Evolutionary conservation across 2,888 invertebrate species (phyloP).

Genomic region (Drosophila stalkeri): DNA sequence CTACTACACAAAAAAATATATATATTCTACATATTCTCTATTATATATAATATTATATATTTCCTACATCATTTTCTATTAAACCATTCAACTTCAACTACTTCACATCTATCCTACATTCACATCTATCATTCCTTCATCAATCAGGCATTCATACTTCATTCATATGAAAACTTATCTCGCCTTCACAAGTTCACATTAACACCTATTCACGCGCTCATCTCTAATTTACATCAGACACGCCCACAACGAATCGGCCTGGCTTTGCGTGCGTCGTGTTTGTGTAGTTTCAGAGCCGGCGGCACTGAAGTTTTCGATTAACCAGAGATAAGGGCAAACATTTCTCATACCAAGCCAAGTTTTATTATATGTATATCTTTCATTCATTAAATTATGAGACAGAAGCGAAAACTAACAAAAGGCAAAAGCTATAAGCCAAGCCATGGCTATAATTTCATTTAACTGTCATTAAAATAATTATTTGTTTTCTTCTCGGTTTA

Average conservation of each 20-base stretch:
- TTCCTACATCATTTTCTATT: too few species aligned
- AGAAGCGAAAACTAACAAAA: conserved; percentile 24
- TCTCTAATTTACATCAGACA: background rate
- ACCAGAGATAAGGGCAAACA: conserved; percentile 49
- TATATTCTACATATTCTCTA: too few species aligned
- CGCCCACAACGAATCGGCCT: background rate
- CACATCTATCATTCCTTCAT: too few species aligned
- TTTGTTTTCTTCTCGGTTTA: too few species aligned
- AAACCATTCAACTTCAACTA: too few species aligned
- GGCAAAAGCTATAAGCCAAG: conserved; percentile 13
- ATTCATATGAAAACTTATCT: too few species aligned
- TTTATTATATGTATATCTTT: conserved; percentile 49
- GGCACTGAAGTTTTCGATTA: conserved; percentile 63
- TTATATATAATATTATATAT: too few species aligned
- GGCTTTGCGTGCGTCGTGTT: conserved; percentile 45
- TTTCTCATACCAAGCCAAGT: conserved; percentile 27
- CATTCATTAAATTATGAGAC: conserved; percentile 52
- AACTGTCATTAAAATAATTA: conserved; percentile 15
- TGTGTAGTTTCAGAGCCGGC: conserved; percentile 41
- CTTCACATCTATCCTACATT: too few species aligned
- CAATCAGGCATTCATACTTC: too few species aligned
- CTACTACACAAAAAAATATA: too few species aligned
- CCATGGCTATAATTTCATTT: conserved; percentile 17
- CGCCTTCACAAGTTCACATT: background rate
- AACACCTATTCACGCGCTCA: conserved; percentile 10